Evolutionary conservation across 2,888 invertebrate genomes (phyloP), one percentile per base, ranked within the genome.

Genomic region (Clivina fossor): DNA sequence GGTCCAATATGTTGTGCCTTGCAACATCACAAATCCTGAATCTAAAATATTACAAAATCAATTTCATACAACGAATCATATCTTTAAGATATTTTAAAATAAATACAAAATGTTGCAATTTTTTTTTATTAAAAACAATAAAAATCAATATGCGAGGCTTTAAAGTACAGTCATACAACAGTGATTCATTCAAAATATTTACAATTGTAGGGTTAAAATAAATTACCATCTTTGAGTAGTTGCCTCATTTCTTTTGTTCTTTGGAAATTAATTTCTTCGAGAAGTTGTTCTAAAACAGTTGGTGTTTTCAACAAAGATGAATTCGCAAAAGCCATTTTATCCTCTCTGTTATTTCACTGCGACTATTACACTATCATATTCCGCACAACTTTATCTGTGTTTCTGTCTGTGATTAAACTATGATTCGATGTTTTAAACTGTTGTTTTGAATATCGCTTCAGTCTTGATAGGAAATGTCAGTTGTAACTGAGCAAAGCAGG

Each of bases 1-100:
- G 48, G 93, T 95, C 95, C 96, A 96, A 71, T 95, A 95, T 2
- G 92, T 92, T 57, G 91, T 92, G 30, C 93, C 92, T 76, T 93
- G 91, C 11, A 93, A 82, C 74, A 95, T 85, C 62, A 94, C 93
- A 77, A 94, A 94, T 38, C 92, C 93, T 20, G 88, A 88, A 74
- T 93, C 93, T 93, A 78, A 18, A 76, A 76, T 43, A 59, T 35
- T 26, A 26, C 7, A 9, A 26, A n/a, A 33, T 15, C 9, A n/a
- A 33, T 16, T 28, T 50, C 16, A 22, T 40, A 56, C 3, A 47
- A 4, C 43, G 9, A 37, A 18, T 32, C 35, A 30, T 37, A 8
- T 33, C n/a, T n/a, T n/a, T n/a, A n/a, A n/a, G n/a, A 26, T 9
- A 26, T 26, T 26, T 26, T 9, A n/a, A 26, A 26, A 26, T 26